Conservation (phyloP, 2,113 vertebrate genomes). For the Hippocampus mohnikei region DNA sequence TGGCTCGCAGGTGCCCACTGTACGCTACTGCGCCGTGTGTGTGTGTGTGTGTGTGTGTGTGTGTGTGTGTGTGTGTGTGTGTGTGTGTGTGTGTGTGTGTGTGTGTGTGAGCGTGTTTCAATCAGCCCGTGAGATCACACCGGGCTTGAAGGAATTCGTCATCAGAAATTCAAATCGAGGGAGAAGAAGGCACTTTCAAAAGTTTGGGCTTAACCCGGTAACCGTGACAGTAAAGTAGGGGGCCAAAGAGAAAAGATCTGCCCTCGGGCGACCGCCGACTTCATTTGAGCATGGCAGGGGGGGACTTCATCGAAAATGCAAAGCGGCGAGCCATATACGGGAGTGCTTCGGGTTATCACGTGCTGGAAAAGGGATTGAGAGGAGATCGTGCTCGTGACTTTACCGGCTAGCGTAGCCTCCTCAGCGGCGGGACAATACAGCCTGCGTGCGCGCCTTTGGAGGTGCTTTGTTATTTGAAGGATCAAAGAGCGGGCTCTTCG, state of each 20-base stretch:
- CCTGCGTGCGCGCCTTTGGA: slow-evolving; percentile 38
- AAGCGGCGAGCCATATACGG: slow-evolving; percentile 37
- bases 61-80: background rate
- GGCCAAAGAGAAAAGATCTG: slow-evolving; percentile 42
- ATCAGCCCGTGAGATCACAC: background rate
- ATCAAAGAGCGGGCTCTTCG: slow-evolving; percentile 46
- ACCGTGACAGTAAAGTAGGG: slow-evolving; percentile 49
- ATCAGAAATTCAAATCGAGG: background rate
- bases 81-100: background rate
- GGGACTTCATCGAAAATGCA: slow-evolving; percentile 52
- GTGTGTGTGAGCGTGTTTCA: background rate
- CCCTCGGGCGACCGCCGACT: slow-evolving; percentile 42
- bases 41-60: background rate
- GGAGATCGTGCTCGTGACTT: slow-evolving; percentile 43
- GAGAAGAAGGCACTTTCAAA: background rate
- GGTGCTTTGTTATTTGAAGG: slow-evolving; percentile 44
- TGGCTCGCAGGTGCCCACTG: background rate
- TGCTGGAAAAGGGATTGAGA: slow-evolving; percentile 41
- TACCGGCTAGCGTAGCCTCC: slow-evolving; percentile 36
- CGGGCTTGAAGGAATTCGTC: background rate
- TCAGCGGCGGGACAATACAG: slow-evolving; percentile 31
- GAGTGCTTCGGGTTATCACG: slow-evolving; percentile 36
- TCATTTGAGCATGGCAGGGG: slow-evolving; percentile 34
- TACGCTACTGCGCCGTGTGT: no score
- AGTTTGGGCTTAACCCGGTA: slow-evolving; percentile 10